Evolutionary conservation across 2,797 vertebrate species (phyloP), one percentile per base, ranked within the genome.

Genomic region (Garrulus glandarius): DNA sequence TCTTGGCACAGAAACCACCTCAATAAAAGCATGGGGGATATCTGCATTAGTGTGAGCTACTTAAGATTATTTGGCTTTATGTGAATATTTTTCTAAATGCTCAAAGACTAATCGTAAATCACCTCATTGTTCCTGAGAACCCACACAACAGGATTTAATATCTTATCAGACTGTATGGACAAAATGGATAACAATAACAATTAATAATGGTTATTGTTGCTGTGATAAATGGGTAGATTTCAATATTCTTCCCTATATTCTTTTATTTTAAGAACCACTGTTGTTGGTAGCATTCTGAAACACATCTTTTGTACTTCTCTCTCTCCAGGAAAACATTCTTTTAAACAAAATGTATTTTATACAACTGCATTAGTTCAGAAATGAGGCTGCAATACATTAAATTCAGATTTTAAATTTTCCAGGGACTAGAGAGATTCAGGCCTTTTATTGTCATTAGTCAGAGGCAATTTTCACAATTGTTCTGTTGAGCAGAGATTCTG

Each of bases 11-110:
- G 15, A 80, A 79, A 47, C 6, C 3, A n/a, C 5, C 20, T 49
- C 52, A 57, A 5, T 3, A 71, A 10, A 6, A 78, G 26, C 10
- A 4, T 26, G 3, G 1, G 2, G 2, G 10, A 0, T 61, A 36
- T 65, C 30, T 74, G 37, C 56, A 64, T 29, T 26, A 43, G 3
- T 9, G 9, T 14, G 8, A 83, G 24, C 15, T 87, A n/a, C 30
- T 60, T 29, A 49, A 57, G 44, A 36, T 44, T 56, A 43, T 10
- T 84, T 49, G 19, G 6, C 7, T 69, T 69, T 52, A 6, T 34
- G 12, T 43, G 7, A 59, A 46, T 79, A 36, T 55, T 82, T 90
- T 79, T 74, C 22, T 44, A 52, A 79, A 57, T 53, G 72, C 21
- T n/a, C 10, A 24, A 57, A 61, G 4, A 34, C 15, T 50, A 74